These are phyloP conservation scores for Rotaria sp. DNA, from an alignment of 2,888 invertebrate species.

Conservation along the genomic window DNA sequence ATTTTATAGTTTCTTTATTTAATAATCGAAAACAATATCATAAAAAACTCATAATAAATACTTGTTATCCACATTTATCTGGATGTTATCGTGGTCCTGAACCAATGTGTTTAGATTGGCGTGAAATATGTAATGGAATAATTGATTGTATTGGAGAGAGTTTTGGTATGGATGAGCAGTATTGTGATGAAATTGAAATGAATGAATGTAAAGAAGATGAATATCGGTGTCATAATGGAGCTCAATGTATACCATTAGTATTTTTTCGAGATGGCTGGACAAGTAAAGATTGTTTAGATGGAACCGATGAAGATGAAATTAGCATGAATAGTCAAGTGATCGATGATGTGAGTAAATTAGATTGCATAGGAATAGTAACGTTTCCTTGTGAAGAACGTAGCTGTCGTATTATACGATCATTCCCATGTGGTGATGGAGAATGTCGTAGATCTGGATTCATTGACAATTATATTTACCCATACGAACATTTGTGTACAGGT, in stretches of 20 bases:
- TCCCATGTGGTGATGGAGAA: not conserved
- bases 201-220: not conserved
- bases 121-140: constrained; percentile 11
- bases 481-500: not conserved
- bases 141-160: not conserved
- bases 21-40: not conserved
- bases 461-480: not conserved
- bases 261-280: not conserved
- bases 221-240: constrained; percentile 7
- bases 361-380: not conserved
- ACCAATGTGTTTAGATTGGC: constrained; percentile 5
- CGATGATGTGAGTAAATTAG: not conserved
- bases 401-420: not conserved
- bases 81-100: not conserved
- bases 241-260: not conserved
- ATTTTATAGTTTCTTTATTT: not conserved
- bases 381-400: not conserved
- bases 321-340: not conserved
- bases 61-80: not conserved
- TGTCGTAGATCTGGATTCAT: not conserved
- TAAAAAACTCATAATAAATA: not conserved
- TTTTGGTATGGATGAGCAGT: not conserved
- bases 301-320: not conserved
- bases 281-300: not conserved
- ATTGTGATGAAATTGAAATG: not conserved